Base-by-base conservation (phyloP, 2,797 vertebrate species). In the Anniella stebbinsi region DNA sequence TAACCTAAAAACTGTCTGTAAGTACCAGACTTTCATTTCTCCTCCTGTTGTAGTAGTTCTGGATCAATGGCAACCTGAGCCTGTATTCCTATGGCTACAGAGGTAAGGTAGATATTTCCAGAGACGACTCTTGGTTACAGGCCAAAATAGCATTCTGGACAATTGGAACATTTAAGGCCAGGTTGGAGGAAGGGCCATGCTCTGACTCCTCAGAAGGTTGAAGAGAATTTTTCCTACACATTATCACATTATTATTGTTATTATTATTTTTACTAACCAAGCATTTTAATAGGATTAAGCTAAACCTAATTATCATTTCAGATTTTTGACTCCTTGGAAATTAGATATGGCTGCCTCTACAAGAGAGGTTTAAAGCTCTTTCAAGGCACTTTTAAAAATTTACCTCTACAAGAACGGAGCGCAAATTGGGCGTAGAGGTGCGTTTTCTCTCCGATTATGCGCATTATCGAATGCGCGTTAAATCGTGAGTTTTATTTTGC, bases 301-400 rank as follows among this genome's bases (percentile, higher is more conserved):
- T 91, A 90, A 94, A 91, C 89, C 93, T 90, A 92, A 94, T 92
- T 86, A 94, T 88, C 25, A 41, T 92, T 95, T 95, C 63, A 91
- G 91, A 89, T 2, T 0, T 10, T 0, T 51, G 60, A 87, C 88
- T 94, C 80, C 69, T 23, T 91, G 87, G 87, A 93, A 94, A 95
- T 66, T 89, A 92, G 84, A 91, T 93, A n/a, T n/a, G n/a, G n/a
- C n/a, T n/a, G n/a, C n/a, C n/a, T n/a, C n/a, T n/a, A n/a, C n/a
- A n/a, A n/a, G n/a, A n/a, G n/a, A n/a, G n/a, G n/a, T n/a, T n/a
- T n/a, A n/a, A n/a, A n/a, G n/a, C n/a, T n/a, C n/a, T n/a, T n/a
- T n/a, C n/a, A n/a, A n/a, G n/a, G n/a, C n/a, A n/a, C n/a, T n/a
- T n/a, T n/a, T n/a, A n/a, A n/a, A n/a, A n/a, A n/a, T n/a, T n/a